phyloP scores from a whole-genome alignment of 2,888 invertebrate genomes.

The Noctuana brunneofusca region DNA sequence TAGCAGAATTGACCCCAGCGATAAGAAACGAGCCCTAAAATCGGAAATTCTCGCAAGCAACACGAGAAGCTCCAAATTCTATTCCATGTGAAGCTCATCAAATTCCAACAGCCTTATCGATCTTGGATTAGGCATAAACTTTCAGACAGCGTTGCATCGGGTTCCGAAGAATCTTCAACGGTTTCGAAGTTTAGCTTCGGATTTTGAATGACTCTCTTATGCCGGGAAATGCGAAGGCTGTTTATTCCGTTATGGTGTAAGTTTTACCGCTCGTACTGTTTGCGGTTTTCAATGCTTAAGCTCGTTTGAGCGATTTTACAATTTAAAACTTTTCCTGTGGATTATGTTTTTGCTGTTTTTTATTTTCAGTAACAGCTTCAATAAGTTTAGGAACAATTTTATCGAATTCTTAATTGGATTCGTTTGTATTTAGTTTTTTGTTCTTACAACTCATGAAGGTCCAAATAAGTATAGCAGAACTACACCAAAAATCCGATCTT shows the following conservation, averaged over 20 bases:
- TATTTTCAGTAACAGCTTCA: neutral
- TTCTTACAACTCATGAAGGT: too few relatives aligned
- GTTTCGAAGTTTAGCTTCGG: conserved; percentile 14
- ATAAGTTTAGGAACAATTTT: too few relatives aligned
- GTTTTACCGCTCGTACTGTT: neutral
- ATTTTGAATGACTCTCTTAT: neutral
- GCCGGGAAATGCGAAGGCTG: neutral
- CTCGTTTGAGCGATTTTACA: neutral
- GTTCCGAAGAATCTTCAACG: conserved; percentile 21
- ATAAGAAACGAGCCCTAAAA: conserved; percentile 10
- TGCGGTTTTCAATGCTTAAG: neutral
- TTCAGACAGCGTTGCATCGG: conserved; percentile 18
- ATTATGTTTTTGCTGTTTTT: neutral
- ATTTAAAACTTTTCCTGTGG: neutral
- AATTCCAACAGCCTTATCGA: conserved; percentile 31
- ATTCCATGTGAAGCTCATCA: conserved; percentile 30
- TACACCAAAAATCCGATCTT: too few relatives aligned
- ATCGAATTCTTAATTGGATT: too few relatives aligned
- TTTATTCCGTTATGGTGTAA: neutral
- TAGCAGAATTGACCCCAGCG: conserved; percentile 4
- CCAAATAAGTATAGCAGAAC: too few relatives aligned
- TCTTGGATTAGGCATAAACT: conserved; percentile 31
- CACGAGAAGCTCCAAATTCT: conserved; percentile 24
- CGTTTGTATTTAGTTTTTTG: too few relatives aligned
- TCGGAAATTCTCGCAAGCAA: conserved; percentile 26